These are phyloP conservation scores for Platorchestia sp. DNA, from an alignment of 1,140 invertebrate genomes.

Conservation along the genomic window DNA sequence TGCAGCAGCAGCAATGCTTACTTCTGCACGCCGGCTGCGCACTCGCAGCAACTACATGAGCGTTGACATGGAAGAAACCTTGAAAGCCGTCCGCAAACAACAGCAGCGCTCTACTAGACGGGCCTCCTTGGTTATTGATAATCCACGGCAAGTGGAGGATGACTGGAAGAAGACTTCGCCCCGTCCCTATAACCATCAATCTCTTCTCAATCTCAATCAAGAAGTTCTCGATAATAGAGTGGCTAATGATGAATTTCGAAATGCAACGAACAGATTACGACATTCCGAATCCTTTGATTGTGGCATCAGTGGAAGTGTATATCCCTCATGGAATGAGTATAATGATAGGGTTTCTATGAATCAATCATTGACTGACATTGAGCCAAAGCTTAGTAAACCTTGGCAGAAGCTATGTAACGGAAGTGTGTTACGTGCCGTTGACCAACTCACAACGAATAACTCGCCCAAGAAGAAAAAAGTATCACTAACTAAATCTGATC, in stretches of 20 bases:
- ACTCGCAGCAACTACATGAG: constrained; percentile 56
- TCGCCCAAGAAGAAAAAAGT: constrained; percentile 57
- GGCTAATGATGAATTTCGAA: constrained; percentile 61
- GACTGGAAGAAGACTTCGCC: constrained; percentile 57
- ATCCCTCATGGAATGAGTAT: constrained; percentile 62
- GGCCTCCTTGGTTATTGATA: constrained; percentile 61
- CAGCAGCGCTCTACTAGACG: constrained; percentile 62
- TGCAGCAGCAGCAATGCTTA: constrained; percentile 57
- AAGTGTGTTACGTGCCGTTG: constrained; percentile 63
- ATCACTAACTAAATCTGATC: constrained; percentile 24
- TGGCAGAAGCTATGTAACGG: constrained; percentile 66
- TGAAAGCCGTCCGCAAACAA: constrained; percentile 60
- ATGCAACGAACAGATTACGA: constrained; percentile 60
- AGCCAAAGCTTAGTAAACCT: constrained; percentile 59
- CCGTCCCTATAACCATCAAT: constrained; percentile 56
- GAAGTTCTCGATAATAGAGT: constrained; percentile 59
- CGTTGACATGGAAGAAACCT: constrained; percentile 65
- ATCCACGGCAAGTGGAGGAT: constrained; percentile 58
- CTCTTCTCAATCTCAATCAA: constrained; percentile 56
- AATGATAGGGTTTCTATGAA: constrained; percentile 58
- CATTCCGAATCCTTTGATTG: constrained; percentile 65
- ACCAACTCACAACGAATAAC: constrained; percentile 58
- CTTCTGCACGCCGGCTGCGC: constrained; percentile 27
- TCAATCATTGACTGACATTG: constrained; percentile 57
- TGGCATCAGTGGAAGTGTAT: constrained; percentile 57